These are phyloP conservation scores for Phthorimaea operculella DNA, from an alignment of 1,140 invertebrate species.

Conservation along the genomic window DNA sequence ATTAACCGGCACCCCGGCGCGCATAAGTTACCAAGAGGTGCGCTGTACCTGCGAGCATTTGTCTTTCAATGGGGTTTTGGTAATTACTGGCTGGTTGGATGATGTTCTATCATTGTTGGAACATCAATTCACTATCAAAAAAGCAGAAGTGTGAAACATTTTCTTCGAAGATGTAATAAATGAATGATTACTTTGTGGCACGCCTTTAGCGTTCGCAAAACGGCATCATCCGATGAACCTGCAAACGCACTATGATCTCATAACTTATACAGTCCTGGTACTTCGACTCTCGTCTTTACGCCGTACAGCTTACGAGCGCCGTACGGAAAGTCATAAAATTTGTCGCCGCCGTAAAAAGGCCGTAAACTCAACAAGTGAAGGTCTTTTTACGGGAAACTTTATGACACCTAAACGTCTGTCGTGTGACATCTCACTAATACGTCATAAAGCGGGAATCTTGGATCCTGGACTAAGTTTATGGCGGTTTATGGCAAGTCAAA, in stretches of 20 bases:
- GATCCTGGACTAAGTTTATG: conserved; percentile 12
- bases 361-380: conserved; percentile 62
- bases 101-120: too few relatives aligned
- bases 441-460: conserved; percentile 44
- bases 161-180: too few relatives aligned
- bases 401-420: conserved; percentile 40
- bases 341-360: conserved; percentile 34
- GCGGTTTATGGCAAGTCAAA: not conserved
- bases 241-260: conserved; percentile 2
- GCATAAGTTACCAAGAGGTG: conserved; percentile 33
- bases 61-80: conserved; percentile 9
- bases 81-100: conserved; percentile 7
- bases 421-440: conserved; percentile 61
- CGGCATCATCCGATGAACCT: not conserved
- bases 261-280: not conserved
- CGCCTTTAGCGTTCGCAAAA: not conserved
- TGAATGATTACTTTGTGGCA: too few relatives aligned
- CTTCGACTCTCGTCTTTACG: conserved; percentile 6
- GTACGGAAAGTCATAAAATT: not conserved
- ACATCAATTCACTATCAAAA: too few relatives aligned
- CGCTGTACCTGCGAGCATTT: conserved; percentile 7
- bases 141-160: too few relatives aligned
- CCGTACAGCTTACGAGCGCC: conserved; percentile 3
- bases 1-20: conserved; percentile 53
- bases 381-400: conserved; percentile 45